Percentiles rank a stretch among this genome's conserved stretches.
Conservation (phyloP, 2,888 invertebrate species). For the Anoncus sp. region DNA sequence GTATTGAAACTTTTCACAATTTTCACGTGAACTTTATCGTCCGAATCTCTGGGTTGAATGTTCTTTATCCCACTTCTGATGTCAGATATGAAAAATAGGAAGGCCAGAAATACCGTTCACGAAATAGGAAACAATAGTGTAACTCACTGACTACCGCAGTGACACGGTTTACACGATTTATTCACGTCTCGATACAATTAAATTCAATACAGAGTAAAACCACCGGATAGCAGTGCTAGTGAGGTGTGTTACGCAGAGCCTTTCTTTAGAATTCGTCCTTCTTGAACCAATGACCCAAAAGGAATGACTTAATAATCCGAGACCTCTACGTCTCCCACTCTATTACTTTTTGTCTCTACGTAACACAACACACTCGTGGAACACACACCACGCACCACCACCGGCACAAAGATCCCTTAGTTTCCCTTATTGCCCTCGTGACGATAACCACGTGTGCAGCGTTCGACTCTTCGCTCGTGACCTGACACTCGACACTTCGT, state of each 20-base stretch:
- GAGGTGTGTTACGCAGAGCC: background rate
- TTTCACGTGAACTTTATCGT: too few relatives aligned
- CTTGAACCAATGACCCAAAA: slow-evolving; percentile 11
- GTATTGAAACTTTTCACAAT: too few relatives aligned
- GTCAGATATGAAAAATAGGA: background rate
- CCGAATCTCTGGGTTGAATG: too few relatives aligned
- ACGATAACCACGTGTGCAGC: too few relatives aligned
- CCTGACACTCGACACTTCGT: background rate
- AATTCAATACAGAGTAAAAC: background rate
- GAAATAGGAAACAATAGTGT: background rate
- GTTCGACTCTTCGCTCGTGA: too few relatives aligned
- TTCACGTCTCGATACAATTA: slow-evolving; percentile 2
- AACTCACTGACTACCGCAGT: slow-evolving; percentile 7
- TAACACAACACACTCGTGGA: slow-evolving; percentile 8
- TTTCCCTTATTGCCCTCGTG: too few relatives aligned
- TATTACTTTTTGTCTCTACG: slow-evolving; percentile 12
- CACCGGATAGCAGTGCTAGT: background rate
- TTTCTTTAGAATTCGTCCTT: background rate
- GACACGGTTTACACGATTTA: slow-evolving; percentile 7
- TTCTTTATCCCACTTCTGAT: too few relatives aligned
- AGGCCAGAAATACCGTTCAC: background rate
- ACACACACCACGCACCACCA: background rate
- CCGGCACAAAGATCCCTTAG: too few relatives aligned
- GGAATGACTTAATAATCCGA: background rate
- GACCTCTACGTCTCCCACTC: slow-evolving; percentile 15